Base-by-base conservation (phyloP, 1,140 invertebrate species). In the Venustaconcha ellipsiformis region DNA sequence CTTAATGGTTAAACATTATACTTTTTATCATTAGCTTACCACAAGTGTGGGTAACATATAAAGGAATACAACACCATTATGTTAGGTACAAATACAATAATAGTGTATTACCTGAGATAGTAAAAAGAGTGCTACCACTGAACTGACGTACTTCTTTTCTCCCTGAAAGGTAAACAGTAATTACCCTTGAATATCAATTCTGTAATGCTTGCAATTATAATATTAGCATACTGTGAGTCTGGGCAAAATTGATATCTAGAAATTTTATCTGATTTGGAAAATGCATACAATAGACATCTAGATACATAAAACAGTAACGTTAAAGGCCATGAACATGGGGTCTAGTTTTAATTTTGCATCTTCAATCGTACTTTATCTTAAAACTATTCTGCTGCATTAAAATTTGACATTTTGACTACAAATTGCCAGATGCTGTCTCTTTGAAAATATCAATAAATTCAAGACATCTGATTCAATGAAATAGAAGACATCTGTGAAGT, bases 51-150 rank as follows among this genome's bases (percentile, higher is more conserved):
- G 37, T 48, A 48, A 48, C 37, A 48, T 48, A 11, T 48, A 48
- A 48, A 48, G 37, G 37, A 6, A 48, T 48, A 8, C 37, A 48
- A 48, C 37, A 8, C 37, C 37, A 18, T 67, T 57, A 14, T 67
- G 18, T 67, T 55, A 55, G 14, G 14, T 14, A 67, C 8, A 48
- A 66, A 17, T 20, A 70, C 37, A 57, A 23, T 1, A 70, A 23
- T 14, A 17, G 20, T 18, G 56, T 59, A 63, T 74, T 75, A 91
- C 96, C 93, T 99, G 95, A 8, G 97, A 98, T 60, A 99, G 89
- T 60, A 99, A 90, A 91, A 97, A 99, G 64, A 99, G 90, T 1
- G 96, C 93, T 0, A 99, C 95, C 5, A 98, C 95, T 72, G 95
- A 94, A 74, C 96, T 97, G 0, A 97, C 94, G 79, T 93, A 92